These are phyloP conservation scores for Phytoseiulus persimilis DNA, from an alignment of 2,888 invertebrate species.

Conservation along the genomic window DNA sequence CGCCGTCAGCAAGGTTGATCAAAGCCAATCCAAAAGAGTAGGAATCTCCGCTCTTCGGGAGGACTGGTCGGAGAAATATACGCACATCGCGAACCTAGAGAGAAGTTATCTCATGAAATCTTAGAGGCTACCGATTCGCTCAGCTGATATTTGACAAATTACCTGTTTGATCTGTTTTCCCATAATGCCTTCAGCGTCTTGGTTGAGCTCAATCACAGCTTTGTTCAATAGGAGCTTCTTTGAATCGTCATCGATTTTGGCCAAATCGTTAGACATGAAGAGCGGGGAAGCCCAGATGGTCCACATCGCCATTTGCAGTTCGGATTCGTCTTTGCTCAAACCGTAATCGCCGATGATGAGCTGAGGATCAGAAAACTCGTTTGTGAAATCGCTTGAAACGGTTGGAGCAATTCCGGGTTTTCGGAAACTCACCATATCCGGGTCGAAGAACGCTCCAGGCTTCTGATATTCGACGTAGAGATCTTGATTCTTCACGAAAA, in stretches of 20 bases:
- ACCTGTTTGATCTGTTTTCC: constrained; percentile 75
- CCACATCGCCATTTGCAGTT: constrained; percentile 93
- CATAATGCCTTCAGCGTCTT: constrained; percentile 82
- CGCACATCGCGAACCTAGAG: neutral
- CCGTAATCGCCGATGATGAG: constrained; percentile 88
- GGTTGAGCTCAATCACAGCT: constrained; percentile 82
- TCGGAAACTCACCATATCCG: constrained; percentile 68
- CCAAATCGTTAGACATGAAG: constrained; percentile 82
- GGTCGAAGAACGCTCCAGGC: constrained; percentile 93
- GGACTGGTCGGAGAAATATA: neutral
- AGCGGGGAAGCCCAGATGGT: constrained; percentile 85
- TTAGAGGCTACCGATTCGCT: too few relatives aligned
- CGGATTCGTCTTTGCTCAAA: constrained; percentile 82
- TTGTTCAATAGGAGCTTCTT: constrained; percentile 81
- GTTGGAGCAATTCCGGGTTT: neutral
- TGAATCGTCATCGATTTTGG: constrained; percentile 76
- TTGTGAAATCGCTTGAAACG: constrained; percentile 19
- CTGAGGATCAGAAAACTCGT: constrained; percentile 54
- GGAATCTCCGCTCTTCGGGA: neutral
- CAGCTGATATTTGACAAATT: too few relatives aligned
- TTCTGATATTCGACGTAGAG: constrained; percentile 78
- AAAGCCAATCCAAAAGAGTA: neutral
- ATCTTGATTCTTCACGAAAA: constrained; percentile 87
- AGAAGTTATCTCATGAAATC: neutral
- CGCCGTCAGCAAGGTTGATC: neutral